Conservation (phyloP, 2,797 vertebrate species). For the Enteromius treurensis region DNA sequence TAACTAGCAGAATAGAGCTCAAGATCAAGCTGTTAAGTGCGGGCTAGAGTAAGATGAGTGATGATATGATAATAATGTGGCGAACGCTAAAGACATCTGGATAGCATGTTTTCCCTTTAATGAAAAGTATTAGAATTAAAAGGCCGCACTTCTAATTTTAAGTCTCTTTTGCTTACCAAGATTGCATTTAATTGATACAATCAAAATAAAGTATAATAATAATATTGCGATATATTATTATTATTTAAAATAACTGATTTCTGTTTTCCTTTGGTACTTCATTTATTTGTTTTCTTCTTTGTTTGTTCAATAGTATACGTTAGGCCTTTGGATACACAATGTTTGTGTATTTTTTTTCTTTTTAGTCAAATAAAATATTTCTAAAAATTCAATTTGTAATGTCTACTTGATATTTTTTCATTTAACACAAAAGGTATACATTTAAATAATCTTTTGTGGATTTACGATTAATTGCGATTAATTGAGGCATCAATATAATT, state of each 20-base stretch:
- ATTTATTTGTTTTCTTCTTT: neutral
- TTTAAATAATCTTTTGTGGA: no score
- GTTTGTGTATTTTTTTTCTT: no score
- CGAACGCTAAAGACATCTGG: neutral
- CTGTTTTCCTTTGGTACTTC: neutral
- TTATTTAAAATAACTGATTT: neutral
- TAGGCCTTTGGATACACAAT: no score
- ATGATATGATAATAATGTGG: neutral
- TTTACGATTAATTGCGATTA: no score
- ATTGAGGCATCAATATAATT: no score
- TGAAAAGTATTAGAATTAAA: neutral
- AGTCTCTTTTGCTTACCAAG: neutral
- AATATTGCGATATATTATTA: neutral
- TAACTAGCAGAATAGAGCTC: constrained; percentile 44
- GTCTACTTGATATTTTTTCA: no score
- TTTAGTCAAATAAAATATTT: no score
- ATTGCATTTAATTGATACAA: neutral
- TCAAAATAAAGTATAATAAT: neutral
- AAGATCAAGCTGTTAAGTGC: constrained; percentile 19
- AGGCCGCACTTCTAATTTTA: neutral
- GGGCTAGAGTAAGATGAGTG: constrained; percentile 1
- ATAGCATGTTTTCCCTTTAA: neutral
- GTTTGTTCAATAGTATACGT: neutral
- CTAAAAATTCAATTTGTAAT: no score
- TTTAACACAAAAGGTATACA: no score